Base-by-base conservation (phyloP, 2,888 invertebrate species). In the Acronicta leporina region DNA sequence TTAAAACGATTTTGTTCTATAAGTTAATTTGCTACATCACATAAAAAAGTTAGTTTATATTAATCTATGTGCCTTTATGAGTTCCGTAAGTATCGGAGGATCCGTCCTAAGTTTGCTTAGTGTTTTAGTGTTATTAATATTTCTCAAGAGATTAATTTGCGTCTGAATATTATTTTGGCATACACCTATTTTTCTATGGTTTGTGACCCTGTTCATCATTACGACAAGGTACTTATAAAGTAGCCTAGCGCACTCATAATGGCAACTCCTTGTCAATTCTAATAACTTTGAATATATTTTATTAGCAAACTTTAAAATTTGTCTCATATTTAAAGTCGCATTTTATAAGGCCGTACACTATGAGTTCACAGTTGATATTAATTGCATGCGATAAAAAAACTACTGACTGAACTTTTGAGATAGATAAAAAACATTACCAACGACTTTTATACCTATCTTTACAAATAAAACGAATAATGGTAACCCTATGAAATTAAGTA, bases 51-150 rank as follows among this genome's bases (percentile, higher is more conserved):
- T 49, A 10, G 48, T 60, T 55, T 52, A 46, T 54, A 55, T 55
- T 48, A 60, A 63, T 56, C 45, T 50, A 49, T 66, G 81, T 83
- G 81, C 79, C 80, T 74, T 78, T 58, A 60, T 35, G 80, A 79
- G 83, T 84, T 84, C 84, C 81, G 80, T 83, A 79, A 73, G 80
- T 56, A 48, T 49, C 25, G 42, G 65, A 61, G 65, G 63, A 65
- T 80, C 81, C 81, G 80, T 82, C 80, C 81, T 53, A 46, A 43
- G 15, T 62, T 63, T 53, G 25, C 13, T 55, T 45, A 30, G 27
- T 51, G 54, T 45, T 47, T 42, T 45, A 54, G 48, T 53, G 16
- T 47, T 59, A 41, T 27, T 13, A 41, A 42, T 33, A 40, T 11
- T 11, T 9, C 30, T 9, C 33, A 11, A 5, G 33, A 33, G 33